Evolutionary conservation across 2,888 invertebrate genomes (phyloP).

Genomic region (Luffia ferchaultella): DNA sequence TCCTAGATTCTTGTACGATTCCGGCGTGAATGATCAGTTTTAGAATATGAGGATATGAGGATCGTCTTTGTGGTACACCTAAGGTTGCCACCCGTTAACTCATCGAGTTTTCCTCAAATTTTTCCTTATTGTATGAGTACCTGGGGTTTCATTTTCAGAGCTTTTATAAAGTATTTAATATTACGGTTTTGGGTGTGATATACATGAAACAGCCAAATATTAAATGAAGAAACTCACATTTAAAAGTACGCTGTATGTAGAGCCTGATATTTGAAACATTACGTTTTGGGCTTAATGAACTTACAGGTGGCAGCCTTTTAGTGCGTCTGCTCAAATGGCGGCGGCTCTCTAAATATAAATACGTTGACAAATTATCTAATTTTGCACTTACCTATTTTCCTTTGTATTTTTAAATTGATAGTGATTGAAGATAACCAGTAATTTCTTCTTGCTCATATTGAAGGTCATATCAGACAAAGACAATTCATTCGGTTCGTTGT

Average conservation of each 20-base stretch:
- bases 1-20: too few species aligned
- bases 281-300: background rate
- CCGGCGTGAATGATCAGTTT: too few species aligned
- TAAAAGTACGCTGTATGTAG: background rate
- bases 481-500: too few species aligned
- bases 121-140: too few species aligned
- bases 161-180: too few species aligned
- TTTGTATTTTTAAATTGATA: background rate
- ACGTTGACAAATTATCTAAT: background rate
- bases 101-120: too few species aligned
- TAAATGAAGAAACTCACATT: background rate
- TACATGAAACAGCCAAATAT: too few species aligned
- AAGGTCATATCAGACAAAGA: background rate
- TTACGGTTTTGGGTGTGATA: too few species aligned
- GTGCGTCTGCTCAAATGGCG: background rate
- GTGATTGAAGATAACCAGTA: background rate
- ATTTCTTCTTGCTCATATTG: background rate
- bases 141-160: too few species aligned
- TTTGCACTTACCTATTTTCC: background rate
- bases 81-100: too few species aligned
- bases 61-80: too few species aligned
- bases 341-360: background rate
- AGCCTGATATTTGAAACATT: background rate
- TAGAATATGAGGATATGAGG: too few species aligned
- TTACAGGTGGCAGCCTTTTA: background rate